phyloP scores from a whole-genome alignment of 2,888 invertebrate genomes.

The Tyria jacobaeae region DNA sequence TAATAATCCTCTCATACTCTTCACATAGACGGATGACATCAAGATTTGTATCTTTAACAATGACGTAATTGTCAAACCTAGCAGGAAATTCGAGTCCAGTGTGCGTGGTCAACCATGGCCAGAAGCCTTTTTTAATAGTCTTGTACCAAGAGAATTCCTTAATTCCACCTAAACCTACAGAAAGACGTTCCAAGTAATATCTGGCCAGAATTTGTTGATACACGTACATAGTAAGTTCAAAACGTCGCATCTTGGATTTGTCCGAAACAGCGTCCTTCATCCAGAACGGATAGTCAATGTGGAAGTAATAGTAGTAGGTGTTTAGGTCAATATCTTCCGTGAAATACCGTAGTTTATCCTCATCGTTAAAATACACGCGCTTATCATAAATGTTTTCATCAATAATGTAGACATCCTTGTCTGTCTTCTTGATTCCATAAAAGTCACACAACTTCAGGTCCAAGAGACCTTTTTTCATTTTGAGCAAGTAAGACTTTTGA shows the following conservation, averaged over 20 bases:
- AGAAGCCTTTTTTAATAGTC: conserved; percentile 82
- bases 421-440: conserved; percentile 81
- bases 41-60: conserved; percentile 65
- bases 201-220: conserved; percentile 90
- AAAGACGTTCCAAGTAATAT: conserved; percentile 84
- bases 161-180: conserved; percentile 80
- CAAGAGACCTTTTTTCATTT: conserved; percentile 79
- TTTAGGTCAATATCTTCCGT: conserved; percentile 89
- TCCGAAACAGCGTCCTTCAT: conserved; percentile 79
- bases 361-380: conserved; percentile 82
- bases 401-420: conserved; percentile 86
- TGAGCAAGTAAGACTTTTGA: conserved; percentile 82
- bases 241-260: conserved; percentile 73
- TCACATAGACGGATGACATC: conserved; percentile 65
- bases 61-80: conserved; percentile 77
- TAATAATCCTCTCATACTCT: conserved; percentile 84
- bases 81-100: conserved; percentile 86
- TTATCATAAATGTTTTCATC: conserved; percentile 89
- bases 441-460: conserved; percentile 83
- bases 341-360: conserved; percentile 88
- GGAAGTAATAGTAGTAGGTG: conserved; percentile 88
- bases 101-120: conserved; percentile 84
- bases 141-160: conserved; percentile 78
- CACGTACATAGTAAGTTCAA: conserved; percentile 86
- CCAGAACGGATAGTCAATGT: conserved; percentile 88